A percentile compares a stretch with the other conserved stretches of the same genome.
Evolutionary conservation across 2,113 vertebrate species (phyloP).

Genomic region (Chaetura pelagica): DNA sequence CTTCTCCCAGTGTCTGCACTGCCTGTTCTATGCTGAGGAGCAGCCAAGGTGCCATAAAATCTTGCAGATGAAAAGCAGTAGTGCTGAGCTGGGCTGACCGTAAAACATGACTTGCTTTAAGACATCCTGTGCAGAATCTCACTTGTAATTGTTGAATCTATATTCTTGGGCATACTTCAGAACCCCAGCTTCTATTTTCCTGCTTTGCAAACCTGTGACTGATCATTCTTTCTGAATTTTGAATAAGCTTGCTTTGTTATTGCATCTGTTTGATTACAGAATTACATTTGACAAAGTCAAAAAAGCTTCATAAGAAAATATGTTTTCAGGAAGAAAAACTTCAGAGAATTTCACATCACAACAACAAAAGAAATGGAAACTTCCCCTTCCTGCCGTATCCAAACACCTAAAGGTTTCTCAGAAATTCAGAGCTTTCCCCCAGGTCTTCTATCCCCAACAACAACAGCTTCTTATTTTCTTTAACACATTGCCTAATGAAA

Average conservation of each 20-base stretch:
- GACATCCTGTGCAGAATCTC: neutral
- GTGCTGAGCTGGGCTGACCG: neutral
- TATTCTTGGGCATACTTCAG: neutral
- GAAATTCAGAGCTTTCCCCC: constrained; percentile 5
- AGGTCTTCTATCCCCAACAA: neutral
- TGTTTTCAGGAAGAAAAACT: neutral
- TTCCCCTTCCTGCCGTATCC: neutral
- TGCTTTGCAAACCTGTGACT: neutral
- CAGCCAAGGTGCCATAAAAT: neutral
- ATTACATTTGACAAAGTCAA: neutral
- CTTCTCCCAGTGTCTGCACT: neutral
- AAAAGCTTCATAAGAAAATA: neutral
- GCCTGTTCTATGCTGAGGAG: neutral
- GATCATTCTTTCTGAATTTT: neutral
- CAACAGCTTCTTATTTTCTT: constrained; percentile 1
- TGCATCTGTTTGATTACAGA: neutral
- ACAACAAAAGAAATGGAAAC: neutral
- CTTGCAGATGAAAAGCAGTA: neutral
- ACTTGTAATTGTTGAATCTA: neutral
- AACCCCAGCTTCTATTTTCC: neutral
- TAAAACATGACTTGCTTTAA: neutral
- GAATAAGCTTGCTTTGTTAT: neutral
- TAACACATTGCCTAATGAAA: constrained; percentile 35
- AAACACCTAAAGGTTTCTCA: constrained; percentile 30
- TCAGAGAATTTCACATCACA: neutral